Conservation (phyloP, 2,113 vertebrate genomes). For the Calidris pygmaea region DNA sequence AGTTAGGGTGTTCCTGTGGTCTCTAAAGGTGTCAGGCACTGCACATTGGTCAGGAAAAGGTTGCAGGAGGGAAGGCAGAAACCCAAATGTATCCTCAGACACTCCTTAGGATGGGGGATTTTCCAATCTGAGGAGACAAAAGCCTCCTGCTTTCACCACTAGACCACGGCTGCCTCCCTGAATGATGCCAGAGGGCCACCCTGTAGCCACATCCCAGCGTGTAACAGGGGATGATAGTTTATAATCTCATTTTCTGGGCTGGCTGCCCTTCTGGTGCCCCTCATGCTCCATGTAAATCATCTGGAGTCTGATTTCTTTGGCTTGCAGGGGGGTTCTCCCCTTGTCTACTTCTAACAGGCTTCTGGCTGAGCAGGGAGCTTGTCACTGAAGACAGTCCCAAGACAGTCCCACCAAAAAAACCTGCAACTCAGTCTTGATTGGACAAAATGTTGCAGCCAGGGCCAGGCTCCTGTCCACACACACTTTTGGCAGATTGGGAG, state of each 20-base stretch:
- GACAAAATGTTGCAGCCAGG: background rate
- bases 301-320: background rate
- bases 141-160: slow-evolving; percentile 25
- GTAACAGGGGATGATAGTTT: slow-evolving; percentile 48
- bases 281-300: slow-evolving; percentile 49
- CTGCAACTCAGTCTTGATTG: background rate
- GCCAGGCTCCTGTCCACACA: background rate
- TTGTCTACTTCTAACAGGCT: background rate
- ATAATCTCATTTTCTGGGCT: slow-evolving; percentile 66
- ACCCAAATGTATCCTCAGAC: background rate
- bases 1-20: background rate
- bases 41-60: background rate
- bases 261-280: slow-evolving; percentile 47
- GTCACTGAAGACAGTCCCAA: background rate
- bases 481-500: background rate
- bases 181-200: slow-evolving; percentile 43
- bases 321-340: background rate
- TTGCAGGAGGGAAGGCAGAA: background rate
- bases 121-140: slow-evolving; percentile 8
- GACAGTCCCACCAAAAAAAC: background rate
- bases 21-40: background rate
- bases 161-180: background rate
- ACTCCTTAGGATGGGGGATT: background rate
- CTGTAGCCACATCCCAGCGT: background rate
- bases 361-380: background rate